phyloP scores from a whole-genome alignment of 2,113 vertebrate species.

The Oenanthe melanoleuca region DNA sequence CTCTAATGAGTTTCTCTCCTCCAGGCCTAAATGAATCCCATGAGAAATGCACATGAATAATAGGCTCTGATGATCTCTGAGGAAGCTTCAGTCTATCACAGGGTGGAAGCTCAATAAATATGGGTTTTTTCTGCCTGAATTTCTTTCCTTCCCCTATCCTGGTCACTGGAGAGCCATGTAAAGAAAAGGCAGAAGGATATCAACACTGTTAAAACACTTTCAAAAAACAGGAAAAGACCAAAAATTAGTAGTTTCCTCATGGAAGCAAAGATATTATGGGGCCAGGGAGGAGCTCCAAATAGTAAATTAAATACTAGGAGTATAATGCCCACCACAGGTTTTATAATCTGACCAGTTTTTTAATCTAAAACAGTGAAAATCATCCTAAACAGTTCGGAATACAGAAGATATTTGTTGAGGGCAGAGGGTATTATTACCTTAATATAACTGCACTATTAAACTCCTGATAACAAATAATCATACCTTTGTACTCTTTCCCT shows the following conservation, averaged over 20 bases:
- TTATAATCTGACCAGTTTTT: neutral
- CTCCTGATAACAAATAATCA: neutral
- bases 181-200: neutral
- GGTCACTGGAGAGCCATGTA: neutral
- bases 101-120: neutral
- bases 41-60: neutral
- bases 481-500: neutral
- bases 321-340: neutral
- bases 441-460: neutral
- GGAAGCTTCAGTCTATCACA: neutral
- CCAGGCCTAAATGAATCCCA: neutral
- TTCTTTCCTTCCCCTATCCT: neutral
- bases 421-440: neutral
- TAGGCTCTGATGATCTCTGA: neutral
- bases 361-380: neutral
- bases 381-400: neutral
- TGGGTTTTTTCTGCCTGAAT: neutral
- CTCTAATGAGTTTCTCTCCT: neutral
- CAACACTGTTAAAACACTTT: neutral
- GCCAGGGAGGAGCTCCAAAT: neutral
- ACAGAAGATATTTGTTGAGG: neutral
- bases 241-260: neutral
- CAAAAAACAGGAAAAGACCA: neutral
- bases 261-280: neutral
- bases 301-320: neutral